A percentile compares a stretch with the other conserved stretches of the same genome.
Conservation (phyloP, 1,140 invertebrate species). For the Sitophilus oryzae region DNA sequence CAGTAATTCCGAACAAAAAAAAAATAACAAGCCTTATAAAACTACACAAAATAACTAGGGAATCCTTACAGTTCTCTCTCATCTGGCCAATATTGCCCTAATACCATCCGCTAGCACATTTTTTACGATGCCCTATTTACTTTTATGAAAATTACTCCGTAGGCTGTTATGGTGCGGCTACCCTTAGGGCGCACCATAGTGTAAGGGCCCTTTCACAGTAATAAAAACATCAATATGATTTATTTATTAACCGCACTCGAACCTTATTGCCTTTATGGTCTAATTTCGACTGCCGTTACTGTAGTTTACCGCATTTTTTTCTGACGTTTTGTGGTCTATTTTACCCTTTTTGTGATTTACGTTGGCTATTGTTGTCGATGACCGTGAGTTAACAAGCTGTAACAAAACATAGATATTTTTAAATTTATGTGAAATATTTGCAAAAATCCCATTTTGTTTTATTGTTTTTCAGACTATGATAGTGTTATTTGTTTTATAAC, state of each 20-base stretch:
- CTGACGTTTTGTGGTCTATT: not conserved
- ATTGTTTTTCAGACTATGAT: too few relatives aligned
- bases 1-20: too few relatives aligned
- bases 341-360: not conserved
- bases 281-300: not conserved
- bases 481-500: too few relatives aligned
- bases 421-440: too few relatives aligned
- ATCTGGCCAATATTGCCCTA: not conserved
- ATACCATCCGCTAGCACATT: not conserved
- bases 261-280: slow-evolving; percentile 7
- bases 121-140: slow-evolving; percentile 9
- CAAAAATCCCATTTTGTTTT: too few relatives aligned
- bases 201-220: not conserved
- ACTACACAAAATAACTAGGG: too few relatives aligned
- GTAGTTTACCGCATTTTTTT: not conserved
- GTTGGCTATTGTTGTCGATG: not conserved
- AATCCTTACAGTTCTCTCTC: too few relatives aligned
- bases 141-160: slow-evolving; percentile 10
- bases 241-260: slow-evolving; percentile 7
- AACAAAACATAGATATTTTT: too few relatives aligned
- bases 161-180: slow-evolving; percentile 8
- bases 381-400: too few relatives aligned
- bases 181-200: not conserved
- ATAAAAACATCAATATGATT: slow-evolving; percentile 16
- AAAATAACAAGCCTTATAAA: too few relatives aligned